Percentiles rank a stretch among this genome's conserved stretches.
Conservation (phyloP, 2,113 vertebrate genomes). For the Hoplias malabaricus region DNA sequence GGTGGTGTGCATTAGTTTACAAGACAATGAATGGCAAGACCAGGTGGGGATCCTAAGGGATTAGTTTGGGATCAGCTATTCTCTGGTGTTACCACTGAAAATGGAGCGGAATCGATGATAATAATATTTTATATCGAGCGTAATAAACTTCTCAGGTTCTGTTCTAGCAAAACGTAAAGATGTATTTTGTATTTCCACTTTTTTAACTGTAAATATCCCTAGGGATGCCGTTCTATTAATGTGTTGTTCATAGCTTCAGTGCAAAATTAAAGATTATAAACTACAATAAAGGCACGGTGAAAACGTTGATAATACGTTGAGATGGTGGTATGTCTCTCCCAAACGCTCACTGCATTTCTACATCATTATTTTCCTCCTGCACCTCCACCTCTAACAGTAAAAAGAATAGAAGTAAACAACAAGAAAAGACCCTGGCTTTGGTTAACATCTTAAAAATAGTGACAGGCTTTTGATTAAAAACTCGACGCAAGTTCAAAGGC, state of each 20-base stretch:
- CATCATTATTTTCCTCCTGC: constrained; percentile 57
- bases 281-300: background rate
- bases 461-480: constrained; percentile 68
- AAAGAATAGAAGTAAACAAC: constrained; percentile 46
- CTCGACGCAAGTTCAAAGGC: constrained; percentile 64
- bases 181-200: no score
- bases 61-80: no score
- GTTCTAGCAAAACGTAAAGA: no score
- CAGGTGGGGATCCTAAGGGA: no score
- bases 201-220: no score
- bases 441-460: constrained; percentile 68
- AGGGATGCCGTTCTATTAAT: no score
- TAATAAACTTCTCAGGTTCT: no score
- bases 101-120: no score
- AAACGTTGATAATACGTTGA: no score
- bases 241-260: background rate
- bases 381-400: constrained; percentile 53
- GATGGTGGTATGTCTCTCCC: constrained; percentile 54
- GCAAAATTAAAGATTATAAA: background rate
- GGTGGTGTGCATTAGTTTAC: constrained; percentile 22
- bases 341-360: constrained; percentile 58
- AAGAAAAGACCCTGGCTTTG: constrained; percentile 62
- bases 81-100: no score
- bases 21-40: no score
- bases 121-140: no score